A percentile compares a stretch with the other conserved stretches of the same genome.
Evolutionary conservation across 2,797 vertebrate genomes (phyloP).

Genomic region (Sebastiscus albofasciatus): DNA sequence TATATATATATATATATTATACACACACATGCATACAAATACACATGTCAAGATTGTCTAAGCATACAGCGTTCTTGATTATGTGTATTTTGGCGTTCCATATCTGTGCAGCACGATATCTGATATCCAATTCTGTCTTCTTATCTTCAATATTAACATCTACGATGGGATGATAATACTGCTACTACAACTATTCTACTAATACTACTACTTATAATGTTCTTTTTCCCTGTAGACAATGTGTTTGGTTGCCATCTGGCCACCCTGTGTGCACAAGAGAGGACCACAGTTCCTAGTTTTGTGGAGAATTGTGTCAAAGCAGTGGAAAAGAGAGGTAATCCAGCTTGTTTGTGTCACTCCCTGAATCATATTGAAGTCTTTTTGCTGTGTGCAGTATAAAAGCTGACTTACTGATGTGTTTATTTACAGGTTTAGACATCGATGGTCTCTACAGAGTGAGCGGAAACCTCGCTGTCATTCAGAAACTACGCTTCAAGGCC

Average conservation of each 20-base stretch:
- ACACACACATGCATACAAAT: too few relatives aligned
- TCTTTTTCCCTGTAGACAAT: constrained; percentile 83
- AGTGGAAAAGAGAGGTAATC: constrained; percentile 90
- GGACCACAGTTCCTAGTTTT: constrained; percentile 86
- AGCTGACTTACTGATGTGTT: background rate
- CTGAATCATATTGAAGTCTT: background rate
- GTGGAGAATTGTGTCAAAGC: constrained; percentile 89
- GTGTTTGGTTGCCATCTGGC: constrained; percentile 92
- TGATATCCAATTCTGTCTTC: background rate
- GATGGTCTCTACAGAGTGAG: constrained; percentile 96
- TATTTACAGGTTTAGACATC: constrained; percentile 88
- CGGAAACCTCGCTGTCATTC: constrained; percentile 94
- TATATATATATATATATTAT: too few relatives aligned
- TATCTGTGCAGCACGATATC: too few relatives aligned
- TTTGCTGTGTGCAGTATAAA: background rate
- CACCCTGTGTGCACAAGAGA: constrained; percentile 87
- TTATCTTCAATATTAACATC: background rate
- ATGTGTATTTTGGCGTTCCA: too few relatives aligned
- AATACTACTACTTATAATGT: background rate
- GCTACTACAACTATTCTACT: background rate
- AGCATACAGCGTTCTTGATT: too few relatives aligned
- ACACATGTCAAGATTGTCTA: too few relatives aligned
- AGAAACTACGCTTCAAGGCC: constrained; percentile 94
- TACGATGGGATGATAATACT: background rate
- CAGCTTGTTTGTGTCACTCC: background rate